Evolutionary conservation across 2,797 vertebrate genomes (phyloP), one percentile per base, ranked within the genome.

Genomic region (Nothura maculosa): DNA sequence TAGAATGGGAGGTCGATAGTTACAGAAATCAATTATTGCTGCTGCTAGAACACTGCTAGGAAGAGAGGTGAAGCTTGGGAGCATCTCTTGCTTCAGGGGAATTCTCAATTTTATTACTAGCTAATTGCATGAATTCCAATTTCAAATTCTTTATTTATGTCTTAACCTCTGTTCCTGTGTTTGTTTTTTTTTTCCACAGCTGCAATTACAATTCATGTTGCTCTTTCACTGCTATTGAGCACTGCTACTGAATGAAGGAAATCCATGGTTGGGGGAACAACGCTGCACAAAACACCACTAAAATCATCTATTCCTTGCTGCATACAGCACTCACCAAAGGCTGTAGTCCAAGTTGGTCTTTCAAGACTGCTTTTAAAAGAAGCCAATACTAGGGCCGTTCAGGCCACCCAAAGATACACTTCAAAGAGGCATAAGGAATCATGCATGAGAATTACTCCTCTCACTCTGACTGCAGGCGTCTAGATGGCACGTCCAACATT

Each of bases 61-160:
- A 19, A n/a, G 27, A 93, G 70, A 92, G 60, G n/a, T 69, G 73
- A 81, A 95, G 85, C 36, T 43, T 67, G 25, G 70, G 70, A 43
- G n/a, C 17, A 12, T 68, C 83, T 86, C 61, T 86, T n/a, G 40
- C 85, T 82, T 27, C 43, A 27, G 70, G 78, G 72, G 45, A 94
- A 91, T 92, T 86, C 91, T 83, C 85, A 52, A 57, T 32, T 93
- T 92, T 93, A 91, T 81, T 77, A 48, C 81, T 47, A 67, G 60
- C 22, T 84, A 58, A 81, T 86, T 88, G 76, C 63, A 90, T 68
- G 73, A 74, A 78, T 0, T 42, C 24, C 48, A 69, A 74, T 78
- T 76, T 86, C 55, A 87, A 78, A 85, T 79, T 47, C n/a, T 79
- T 27, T 81, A 2, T 87, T 85, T 76, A 0, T 52, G 34, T 32